Base-by-base conservation (phyloP, 2,113 vertebrate genomes). In the Mastomys natalensis region DNA sequence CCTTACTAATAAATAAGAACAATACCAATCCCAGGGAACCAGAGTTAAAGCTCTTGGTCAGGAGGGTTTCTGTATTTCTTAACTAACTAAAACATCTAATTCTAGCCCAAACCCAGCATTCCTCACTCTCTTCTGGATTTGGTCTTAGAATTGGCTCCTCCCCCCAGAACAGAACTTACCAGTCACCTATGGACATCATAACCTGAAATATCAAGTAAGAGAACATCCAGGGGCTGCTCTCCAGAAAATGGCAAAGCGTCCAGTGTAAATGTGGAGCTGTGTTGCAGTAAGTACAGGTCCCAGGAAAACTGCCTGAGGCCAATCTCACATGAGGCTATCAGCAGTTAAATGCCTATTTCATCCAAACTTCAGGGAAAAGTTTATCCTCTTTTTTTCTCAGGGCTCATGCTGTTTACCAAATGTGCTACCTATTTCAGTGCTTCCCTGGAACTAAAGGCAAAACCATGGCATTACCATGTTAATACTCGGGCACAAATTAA, bases 341-440 rank as follows among this genome's bases (percentile, higher is more conserved):
- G 12, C 1, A 51, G 70, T 90, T 22, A 86, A 2, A 13, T 16
- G 58, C 16, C 11, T 34, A 86, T 77, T 64, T 84, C 93, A 80
- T 90, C 40, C 22, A 87, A 91, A 87, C 22, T 2, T 70, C 29
- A 22, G 77, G 43, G 48, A 68, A 74, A 58, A 76, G 88, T 97
- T 93, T 85, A 48, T 45, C 73, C 10, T 43, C 88, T n/a, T 40
- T 48, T 91, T 94, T 91, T 95, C 40, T 85, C 84, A 66, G 37
- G 73, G 58, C 9, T 58, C 29, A 93, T 19, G 78, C 86, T 80
- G 4, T 62, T 95, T 95, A 81, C 73, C 43, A 91, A 93, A 93
- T n/a, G 34, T 55, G 70, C 53, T 82, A 31, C 24, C 64, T 89
- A 55, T 70, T 89, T 91, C 60, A 81, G 3, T 74, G 68, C n/a